Percentiles rank a stretch among this genome's conserved stretches.
These are phyloP conservation scores for Carollia perspicillata DNA, from an alignment of 2,113 vertebrate genomes.

Conservation along the genomic window DNA sequence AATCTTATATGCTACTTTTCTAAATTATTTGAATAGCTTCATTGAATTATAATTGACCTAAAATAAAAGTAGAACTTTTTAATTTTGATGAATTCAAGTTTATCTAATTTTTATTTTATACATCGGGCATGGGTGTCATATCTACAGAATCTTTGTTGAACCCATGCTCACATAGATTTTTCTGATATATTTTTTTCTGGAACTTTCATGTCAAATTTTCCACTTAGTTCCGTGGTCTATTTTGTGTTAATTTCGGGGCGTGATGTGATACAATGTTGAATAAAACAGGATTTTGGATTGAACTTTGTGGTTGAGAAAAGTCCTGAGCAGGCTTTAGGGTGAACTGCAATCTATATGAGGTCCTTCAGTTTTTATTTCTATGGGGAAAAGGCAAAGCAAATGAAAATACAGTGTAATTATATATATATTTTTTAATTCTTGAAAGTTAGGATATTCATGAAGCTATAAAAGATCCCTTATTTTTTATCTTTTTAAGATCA, in stretches of 20 bases:
- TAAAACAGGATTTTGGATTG: background rate
- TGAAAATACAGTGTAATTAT: background rate
- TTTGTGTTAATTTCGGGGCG: background rate
- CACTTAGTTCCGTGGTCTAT: background rate
- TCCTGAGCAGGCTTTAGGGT: background rate
- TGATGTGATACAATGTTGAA: background rate
- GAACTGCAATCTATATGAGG: background rate
- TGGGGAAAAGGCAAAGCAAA: background rate
- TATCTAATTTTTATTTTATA: background rate
- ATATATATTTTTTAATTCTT: background rate
- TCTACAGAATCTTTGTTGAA: background rate
- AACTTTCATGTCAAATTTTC: background rate
- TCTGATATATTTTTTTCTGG: background rate
- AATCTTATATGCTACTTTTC: background rate
- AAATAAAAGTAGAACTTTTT: background rate
- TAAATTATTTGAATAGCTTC: background rate
- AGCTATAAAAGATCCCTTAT: background rate
- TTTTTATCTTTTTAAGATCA: background rate
- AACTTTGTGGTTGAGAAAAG: background rate
- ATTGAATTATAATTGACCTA: background rate
- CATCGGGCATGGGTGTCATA: background rate
- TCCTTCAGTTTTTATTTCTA: background rate
- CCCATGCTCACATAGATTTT: background rate
- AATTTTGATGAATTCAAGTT: background rate
- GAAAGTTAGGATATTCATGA: background rate